Percentiles rank a stretch among this genome's conserved stretches.
phyloP scores from a whole-genome alignment of 2,113 vertebrate genomes.

The Hymenochirus boettgeri region DNA sequence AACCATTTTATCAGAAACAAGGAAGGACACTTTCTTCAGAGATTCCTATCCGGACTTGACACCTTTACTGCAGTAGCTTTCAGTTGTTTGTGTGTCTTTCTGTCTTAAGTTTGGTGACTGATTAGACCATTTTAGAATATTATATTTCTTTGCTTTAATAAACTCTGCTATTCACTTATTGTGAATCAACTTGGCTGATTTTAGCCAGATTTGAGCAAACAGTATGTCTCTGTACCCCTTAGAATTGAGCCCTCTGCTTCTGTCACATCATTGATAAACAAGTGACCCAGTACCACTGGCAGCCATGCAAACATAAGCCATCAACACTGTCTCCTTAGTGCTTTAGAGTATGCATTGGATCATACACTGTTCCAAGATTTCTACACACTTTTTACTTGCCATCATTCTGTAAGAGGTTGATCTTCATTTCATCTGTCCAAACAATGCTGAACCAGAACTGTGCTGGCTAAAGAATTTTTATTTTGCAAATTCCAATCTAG shows the following conservation, averaged over 20 bases:
- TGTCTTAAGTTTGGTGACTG: neutral
- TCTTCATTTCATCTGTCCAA: slow-evolving; percentile 13
- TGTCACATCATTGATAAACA: slow-evolving; percentile 4
- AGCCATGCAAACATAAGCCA: too few relatives aligned
- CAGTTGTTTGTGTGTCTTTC: slow-evolving; percentile 1
- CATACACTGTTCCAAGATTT: slow-evolving; percentile 3
- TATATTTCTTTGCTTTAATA: too few relatives aligned
- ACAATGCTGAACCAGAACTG: slow-evolving; percentile 12
- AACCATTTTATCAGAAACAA: too few relatives aligned
- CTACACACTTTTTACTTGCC: neutral
- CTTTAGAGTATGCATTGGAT: slow-evolving; percentile 9
- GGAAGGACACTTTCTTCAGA: too few relatives aligned
- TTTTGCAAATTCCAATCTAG: too few relatives aligned
- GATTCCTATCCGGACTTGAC: too few relatives aligned
- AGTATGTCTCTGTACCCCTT: neutral
- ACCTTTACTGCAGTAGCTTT: neutral
- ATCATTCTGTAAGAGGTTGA: slow-evolving; percentile 4
- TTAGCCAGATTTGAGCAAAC: neutral
- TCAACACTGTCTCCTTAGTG: neutral
- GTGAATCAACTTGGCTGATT: neutral
- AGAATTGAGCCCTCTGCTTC: neutral
- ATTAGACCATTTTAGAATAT: too few relatives aligned
- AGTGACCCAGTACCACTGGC: too few relatives aligned
- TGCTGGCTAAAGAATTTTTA: too few relatives aligned
- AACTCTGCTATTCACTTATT: too few relatives aligned